Evolutionary conservation across 1,140 invertebrate genomes (phyloP).

Genomic region (Hylaeus volcanicus): DNA sequence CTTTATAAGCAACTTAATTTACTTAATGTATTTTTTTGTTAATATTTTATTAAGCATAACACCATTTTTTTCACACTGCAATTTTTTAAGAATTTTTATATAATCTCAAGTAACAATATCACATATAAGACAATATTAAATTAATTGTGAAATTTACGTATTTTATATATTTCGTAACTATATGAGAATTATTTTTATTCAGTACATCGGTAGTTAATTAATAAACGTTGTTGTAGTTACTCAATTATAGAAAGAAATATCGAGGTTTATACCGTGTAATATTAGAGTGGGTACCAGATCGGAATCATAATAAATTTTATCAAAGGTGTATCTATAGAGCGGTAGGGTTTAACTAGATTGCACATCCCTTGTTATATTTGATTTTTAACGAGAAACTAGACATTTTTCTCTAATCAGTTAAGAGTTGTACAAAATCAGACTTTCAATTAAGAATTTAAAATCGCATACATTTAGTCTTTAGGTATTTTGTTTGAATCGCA

Average conservation of each 20-base stretch:
- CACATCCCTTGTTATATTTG: background rate
- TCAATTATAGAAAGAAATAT: conserved; percentile 2
- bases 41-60: background rate
- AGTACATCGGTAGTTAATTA: background rate
- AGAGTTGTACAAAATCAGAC: conserved; percentile 18
- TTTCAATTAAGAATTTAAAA: conserved; percentile 11
- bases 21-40: background rate
- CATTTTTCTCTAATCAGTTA: background rate
- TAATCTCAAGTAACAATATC: no score
- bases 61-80: background rate
- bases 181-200: background rate
- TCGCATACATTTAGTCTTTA: conserved; percentile 56
- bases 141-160: background rate
- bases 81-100: background rate
- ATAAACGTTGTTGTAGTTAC: conserved; percentile 22
- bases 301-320: conserved; percentile 20
- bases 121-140: background rate
- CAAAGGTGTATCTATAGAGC: conserved; percentile 59
- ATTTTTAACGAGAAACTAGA: background rate
- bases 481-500: conserved; percentile 73
- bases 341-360: conserved; percentile 55
- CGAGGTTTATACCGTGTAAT: conserved; percentile 4
- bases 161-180: background rate
- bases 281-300: conserved; percentile 55
- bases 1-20: background rate